A percentile compares a stretch with the other conserved stretches of the same genome.
Conservation (phyloP, 2,113 vertebrate genomes). For the Microcebus murinus region DNA sequence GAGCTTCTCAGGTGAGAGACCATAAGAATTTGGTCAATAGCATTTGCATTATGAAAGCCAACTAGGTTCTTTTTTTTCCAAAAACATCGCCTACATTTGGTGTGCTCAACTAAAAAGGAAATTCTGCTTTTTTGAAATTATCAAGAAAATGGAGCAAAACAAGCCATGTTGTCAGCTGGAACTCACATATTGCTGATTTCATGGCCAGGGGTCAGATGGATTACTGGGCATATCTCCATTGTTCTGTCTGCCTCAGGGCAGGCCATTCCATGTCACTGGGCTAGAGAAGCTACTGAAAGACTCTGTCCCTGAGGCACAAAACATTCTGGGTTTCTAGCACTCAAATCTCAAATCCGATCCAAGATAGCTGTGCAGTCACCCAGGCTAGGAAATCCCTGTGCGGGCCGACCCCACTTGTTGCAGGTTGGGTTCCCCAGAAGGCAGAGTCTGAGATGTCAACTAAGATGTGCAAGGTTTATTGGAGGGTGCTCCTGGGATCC, state of each 20-base stretch:
- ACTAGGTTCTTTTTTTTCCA: neutral
- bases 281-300: neutral
- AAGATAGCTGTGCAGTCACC: neutral
- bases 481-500: neutral
- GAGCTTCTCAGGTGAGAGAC: conserved; percentile 88
- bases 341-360: neutral
- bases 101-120: neutral
- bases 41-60: neutral
- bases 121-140: neutral
- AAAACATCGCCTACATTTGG: neutral
- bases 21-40: neutral
- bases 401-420: neutral
- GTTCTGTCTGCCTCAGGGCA: neutral
- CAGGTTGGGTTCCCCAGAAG: neutral
- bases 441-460: neutral
- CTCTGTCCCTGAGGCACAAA: neutral
- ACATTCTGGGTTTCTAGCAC: neutral
- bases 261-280: neutral
- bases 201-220: neutral
- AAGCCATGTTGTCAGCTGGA: neutral
- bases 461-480: neutral
- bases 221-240: neutral
- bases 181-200: neutral
- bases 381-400: neutral
- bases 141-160: neutral